Conservation (phyloP, 1,140 invertebrate species). For the Sipha flava region DNA sequence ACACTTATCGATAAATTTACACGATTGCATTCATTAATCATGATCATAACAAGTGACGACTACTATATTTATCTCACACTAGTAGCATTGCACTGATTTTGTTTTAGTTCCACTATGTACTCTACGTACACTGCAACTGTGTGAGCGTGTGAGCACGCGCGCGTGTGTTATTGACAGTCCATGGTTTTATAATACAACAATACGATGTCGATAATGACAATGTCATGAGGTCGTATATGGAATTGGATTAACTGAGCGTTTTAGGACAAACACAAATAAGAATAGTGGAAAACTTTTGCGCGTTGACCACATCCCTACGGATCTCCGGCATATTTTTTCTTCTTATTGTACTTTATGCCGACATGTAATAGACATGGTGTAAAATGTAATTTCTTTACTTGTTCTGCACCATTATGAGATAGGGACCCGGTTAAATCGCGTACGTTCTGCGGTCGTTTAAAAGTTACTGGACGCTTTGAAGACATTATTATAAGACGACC, state of each 20-base stretch:
- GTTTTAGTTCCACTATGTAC: too few species aligned
- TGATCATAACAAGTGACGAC: too few species aligned
- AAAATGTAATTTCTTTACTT: not conserved
- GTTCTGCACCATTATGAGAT: not conserved
- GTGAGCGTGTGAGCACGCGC: not conserved
- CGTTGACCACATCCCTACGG: not conserved
- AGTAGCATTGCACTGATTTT: too few species aligned
- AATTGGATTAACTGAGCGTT: not conserved
- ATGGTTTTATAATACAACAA: not conserved
- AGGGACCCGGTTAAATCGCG: not conserved
- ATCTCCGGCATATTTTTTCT: not conserved
- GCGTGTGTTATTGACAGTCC: not conserved
- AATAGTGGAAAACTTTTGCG: not conserved
- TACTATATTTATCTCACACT: too few species aligned
- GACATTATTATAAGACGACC: not conserved
- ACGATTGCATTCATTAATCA: too few species aligned
- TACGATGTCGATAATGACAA: not conserved
- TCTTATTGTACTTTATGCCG: not conserved
- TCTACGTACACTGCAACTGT: too few species aligned
- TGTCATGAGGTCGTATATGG: not conserved
- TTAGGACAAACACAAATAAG: conserved; percentile 1
- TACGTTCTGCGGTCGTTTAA: not conserved
- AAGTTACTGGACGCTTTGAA: not conserved
- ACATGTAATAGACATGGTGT: not conserved
- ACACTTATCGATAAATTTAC: too few species aligned